Evolutionary conservation across 1,140 invertebrate species (phyloP), one percentile per base, ranked within the genome.

Genomic region (Muscidifurax raptorellus): DNA sequence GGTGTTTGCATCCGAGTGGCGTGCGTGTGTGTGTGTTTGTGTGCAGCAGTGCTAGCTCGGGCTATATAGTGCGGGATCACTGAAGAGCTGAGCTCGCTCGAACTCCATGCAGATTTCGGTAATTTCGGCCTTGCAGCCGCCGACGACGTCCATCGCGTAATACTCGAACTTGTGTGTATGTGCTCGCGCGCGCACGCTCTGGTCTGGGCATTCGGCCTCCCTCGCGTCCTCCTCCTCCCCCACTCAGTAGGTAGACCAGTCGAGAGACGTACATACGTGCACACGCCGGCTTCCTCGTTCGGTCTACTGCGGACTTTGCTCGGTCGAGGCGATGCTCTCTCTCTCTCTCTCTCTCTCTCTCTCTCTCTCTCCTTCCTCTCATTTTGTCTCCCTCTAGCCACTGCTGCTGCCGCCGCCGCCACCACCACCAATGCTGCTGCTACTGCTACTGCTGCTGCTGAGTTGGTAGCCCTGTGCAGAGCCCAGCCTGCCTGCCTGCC

Each of bases 381-480:
- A 75, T 75, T 69, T 32, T 40, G 64, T n/a, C 28, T 6, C 75
- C 27, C 36, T 75, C 72, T 75, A 44, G 66, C 25, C 25, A 25
- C 32, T 15, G 22, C 78, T 15, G 59, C 18, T 18, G 25, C 79
- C 90, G 89, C 88, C 90, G 90, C 28, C 9, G 52, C 47, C 15
- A n/a, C 52, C 10, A 18, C 52, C 18, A n/a, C 52, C 18, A n/a
- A 18, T n/a, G 22, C 52, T 59, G 52, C 52, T 59, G 22, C 52
- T 59, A 6, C 52, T 59, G 22, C 52, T 59, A 59, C 81, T 27
- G 13, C 27, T 18, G 74, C 67, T 90, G 90, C 88, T 90, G 91
- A 91, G 91, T 92, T 93, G 92, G 93, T 93, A 94, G 92, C 93
- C 91, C 90, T 90, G 89, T 88, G 87, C 87, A 84, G 27, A 75